Base-by-base conservation (phyloP, 2,888 invertebrate species). In the Acronicta aceris region DNA sequence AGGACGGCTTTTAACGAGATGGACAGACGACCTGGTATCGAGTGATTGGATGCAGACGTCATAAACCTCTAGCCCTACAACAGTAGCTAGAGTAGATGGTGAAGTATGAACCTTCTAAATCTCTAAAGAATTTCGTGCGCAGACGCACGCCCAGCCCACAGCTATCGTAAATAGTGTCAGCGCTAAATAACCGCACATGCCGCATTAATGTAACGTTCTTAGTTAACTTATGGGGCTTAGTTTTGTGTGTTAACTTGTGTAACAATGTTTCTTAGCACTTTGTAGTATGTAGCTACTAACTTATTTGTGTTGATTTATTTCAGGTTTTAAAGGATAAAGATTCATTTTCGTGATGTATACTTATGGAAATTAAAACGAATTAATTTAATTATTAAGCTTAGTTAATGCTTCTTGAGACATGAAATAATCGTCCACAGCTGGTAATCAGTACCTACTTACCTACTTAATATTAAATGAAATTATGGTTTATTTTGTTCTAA, bases 151-250 rank as follows among this genome's bases (percentile, higher is more conserved):
- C 69, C 65, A 66, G 75, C 77, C 79, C 64, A 58, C 54, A 48
- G 36, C 50, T 61, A 51, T 54, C 69, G 65, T 73, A 69, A 76
- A 70, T 70, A 72, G 67, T 74, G 73, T 73, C 70, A 71, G 59
- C 57, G 51, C 51, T 71, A 76, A 75, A 79, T 81, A 71, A 71
- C 51, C 49, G 63, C 60, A 48, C 62, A 66, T 66, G 59, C 59
- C 63, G 49, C 47, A 50, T 52, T 64, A 57, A 62, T 68, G 71
- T 60, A 52, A 59, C 56, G 63, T 60, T 60, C 47, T 49, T 42
- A 59, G 13, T 69, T 71, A 55, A 73, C 36, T 61, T 68, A 68
- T 50, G 57, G 21, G 47, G 55, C 50, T 68, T 46, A 53, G 21
- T 33, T 60, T 69, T 62, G 42, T 47, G 52, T 30, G 52, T 55